Evolutionary conservation across 2,113 vertebrate genomes (phyloP).

Genomic region (Glaucomys volans): DNA sequence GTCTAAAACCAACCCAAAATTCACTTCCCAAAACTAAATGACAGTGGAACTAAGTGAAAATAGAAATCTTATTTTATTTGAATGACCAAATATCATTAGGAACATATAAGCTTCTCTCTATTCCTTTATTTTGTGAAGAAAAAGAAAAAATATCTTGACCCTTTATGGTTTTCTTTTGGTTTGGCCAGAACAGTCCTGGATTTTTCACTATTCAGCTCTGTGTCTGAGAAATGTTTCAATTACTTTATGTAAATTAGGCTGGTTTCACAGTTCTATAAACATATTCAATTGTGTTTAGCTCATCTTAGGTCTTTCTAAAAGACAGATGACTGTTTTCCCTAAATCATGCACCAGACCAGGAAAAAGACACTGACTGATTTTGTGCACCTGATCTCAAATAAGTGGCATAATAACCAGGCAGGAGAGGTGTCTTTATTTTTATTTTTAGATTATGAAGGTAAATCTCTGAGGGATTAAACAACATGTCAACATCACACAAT

Average conservation of each 20-base stretch:
- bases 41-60: neutral
- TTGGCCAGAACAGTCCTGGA: neutral
- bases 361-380: neutral
- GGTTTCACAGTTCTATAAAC: neutral
- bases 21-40: neutral
- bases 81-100: neutral
- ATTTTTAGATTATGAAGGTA: neutral
- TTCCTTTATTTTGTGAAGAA: neutral
- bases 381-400: neutral
- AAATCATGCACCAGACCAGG: neutral
- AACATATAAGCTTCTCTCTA: neutral
- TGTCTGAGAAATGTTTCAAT: neutral
- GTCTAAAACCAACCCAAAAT: neutral
- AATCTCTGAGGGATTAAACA: neutral
- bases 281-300: neutral
- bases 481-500: neutral
- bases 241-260: conserved; percentile 38
- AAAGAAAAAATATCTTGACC: neutral
- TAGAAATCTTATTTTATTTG: neutral
- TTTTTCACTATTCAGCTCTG: neutral
- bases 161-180: conserved; percentile 7
- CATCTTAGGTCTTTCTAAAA: neutral
- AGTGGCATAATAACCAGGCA: neutral
- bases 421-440: neutral
- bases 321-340: neutral